Conservation (phyloP, 2,113 vertebrate species). For the Orycteropus afer region DNA sequence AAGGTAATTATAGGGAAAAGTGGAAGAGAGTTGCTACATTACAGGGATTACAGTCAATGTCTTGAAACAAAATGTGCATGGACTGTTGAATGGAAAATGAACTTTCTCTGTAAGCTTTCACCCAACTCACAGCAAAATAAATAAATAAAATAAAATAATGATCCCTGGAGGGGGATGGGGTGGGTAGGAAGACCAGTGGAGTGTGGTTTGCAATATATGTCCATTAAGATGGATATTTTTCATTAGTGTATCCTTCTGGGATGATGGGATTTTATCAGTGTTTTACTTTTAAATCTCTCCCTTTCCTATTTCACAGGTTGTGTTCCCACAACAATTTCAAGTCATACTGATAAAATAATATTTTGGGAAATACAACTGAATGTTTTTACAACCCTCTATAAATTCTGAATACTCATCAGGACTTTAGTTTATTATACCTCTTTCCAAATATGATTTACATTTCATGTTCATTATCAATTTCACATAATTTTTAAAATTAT, state of each 20-base stretch:
- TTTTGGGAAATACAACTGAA: background rate
- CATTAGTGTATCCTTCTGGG: background rate
- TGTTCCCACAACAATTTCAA: background rate
- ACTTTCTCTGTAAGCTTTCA: too few relatives aligned
- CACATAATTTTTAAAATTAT: background rate
- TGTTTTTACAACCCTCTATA: background rate
- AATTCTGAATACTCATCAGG: background rate
- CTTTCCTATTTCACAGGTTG: conserved; percentile 23
- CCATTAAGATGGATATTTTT: conserved; percentile 13
- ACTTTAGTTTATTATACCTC: background rate
- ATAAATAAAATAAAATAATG: too few relatives aligned
- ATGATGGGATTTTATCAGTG: background rate
- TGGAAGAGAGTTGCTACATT: too few relatives aligned
- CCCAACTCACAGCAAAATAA: too few relatives aligned
- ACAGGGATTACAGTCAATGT: too few relatives aligned
- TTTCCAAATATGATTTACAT: background rate
- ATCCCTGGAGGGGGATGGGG: too few relatives aligned
- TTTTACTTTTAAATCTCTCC: conserved; percentile 41
- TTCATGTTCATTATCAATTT: background rate
- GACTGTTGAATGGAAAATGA: too few relatives aligned
- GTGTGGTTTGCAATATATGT: background rate
- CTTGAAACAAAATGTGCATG: too few relatives aligned
- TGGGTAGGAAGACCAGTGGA: background rate
- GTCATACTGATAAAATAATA: background rate
- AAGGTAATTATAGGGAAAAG: too few relatives aligned